These are phyloP conservation scores for Sarcoramphus papa DNA, from an alignment of 2,797 vertebrate genomes.

Conservation along the genomic window DNA sequence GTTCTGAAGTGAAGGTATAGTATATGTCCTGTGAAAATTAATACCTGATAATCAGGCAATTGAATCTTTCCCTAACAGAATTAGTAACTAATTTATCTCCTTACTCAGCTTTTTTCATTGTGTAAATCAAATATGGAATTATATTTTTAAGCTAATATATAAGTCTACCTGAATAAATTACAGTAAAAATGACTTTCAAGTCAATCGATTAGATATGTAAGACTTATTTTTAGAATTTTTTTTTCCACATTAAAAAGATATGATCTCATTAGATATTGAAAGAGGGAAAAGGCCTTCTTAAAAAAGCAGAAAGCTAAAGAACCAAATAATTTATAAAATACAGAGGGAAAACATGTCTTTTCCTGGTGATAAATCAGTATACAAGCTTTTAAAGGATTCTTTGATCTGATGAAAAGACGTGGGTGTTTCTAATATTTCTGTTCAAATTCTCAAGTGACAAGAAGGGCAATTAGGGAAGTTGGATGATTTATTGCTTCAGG, in stretches of 20 bases:
- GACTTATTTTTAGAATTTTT: not conserved
- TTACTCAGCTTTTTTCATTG: not conserved
- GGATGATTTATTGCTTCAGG: conserved; percentile 23
- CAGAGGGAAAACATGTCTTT: not conserved
- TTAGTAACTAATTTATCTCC: not conserved
- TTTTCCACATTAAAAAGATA: not conserved
- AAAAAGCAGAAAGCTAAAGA: not conserved
- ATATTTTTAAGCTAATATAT: not conserved
- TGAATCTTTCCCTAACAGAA: not conserved
- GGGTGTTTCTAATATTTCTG: conserved; percentile 12
- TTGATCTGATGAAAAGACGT: conserved; percentile 33
- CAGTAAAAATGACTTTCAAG: not conserved
- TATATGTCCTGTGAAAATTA: not conserved
- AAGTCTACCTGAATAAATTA: not conserved
- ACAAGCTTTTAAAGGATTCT: conserved; percentile 7
- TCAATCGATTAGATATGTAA: not conserved
- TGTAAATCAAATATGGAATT: not conserved
- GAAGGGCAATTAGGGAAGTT: conserved; percentile 4
- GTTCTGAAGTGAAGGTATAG: not conserved
- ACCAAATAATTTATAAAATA: not conserved
- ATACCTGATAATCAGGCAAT: not conserved
- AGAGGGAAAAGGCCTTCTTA: not conserved
- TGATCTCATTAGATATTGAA: not conserved
- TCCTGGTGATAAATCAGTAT: not conserved
- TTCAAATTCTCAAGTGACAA: conserved; percentile 31